Base-by-base conservation (phyloP, 2,113 vertebrate species). In the Apodemus sylvaticus region DNA sequence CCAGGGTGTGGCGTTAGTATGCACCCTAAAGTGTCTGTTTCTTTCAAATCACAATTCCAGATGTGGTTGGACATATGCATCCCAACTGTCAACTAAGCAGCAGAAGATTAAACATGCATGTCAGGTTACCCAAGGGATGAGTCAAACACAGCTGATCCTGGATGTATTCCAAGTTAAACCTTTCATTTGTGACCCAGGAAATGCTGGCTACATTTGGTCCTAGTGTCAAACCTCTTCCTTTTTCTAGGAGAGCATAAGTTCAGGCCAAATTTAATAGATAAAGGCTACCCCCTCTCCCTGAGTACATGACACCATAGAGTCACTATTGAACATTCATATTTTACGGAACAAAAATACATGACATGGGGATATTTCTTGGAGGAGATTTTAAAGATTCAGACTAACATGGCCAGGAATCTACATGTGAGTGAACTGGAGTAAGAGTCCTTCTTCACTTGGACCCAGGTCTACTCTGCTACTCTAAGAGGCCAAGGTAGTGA, bases 381-480 rank as follows among this genome's bases (percentile, higher is more conserved):
- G 62, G 78, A 86, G 51, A 91, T 82, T 79, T 58, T 34, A 20
- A 91, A 24, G 19, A 90, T 60, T 86, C 26, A 39, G 36, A 26
- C 7, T 16, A 81, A 96, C 95, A 31, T 39, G 34, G 53, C 24
- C 71, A 68, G 64, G 51, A 94, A 68, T 74, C 48, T 79, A 79
- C 62, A 39, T 7, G 10, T 88, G 55, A 10, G 48, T 1, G 88
- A 34, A 70, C 5, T 70, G 5, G 29, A 81, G 53, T 60, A 29
- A 79, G 51, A 89, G 29, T 45, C 7, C 2, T 70, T 81, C 22
- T 76, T 6, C 26, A 3, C 53, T 82, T 73, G 12, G 29, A 82
- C 16, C 4, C 1, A 42, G 55, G 1, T 62, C 81, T 39, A 62
- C 19, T 39, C 51, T 77, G 13, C 1, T 73, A 7, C 42, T 34